phyloP scores from a whole-genome alignment of 2,113 vertebrate genomes.

The Eretmochelys imbricata region DNA sequence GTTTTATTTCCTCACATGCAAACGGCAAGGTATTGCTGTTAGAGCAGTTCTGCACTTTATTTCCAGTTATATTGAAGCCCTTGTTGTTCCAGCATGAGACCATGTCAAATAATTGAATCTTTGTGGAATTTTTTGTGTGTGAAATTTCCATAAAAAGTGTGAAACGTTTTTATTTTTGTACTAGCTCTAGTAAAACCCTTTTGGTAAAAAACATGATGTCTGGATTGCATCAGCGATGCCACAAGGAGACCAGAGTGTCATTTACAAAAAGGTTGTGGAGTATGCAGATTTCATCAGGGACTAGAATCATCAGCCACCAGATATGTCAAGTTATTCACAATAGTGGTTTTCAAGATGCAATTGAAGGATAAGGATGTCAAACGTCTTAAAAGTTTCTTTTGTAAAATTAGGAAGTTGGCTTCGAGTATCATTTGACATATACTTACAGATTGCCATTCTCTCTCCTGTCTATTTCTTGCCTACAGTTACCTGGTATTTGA shows the following conservation, averaged over 20 bases:
- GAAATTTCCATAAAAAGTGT: background rate
- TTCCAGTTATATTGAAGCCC: background rate
- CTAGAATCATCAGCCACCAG: fast-evolving
- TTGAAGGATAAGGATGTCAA: background rate
- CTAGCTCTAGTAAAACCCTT: fast-evolving
- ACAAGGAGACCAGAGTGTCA: background rate
- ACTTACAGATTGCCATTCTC: background rate
- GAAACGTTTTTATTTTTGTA: background rate
- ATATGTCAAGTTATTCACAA: fast-evolving
- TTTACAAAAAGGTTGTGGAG: fast-evolving
- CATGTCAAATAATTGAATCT: background rate
- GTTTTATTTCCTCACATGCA: background rate
- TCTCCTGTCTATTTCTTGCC: background rate
- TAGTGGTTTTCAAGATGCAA: fast-evolving
- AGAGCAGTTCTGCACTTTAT: too few relatives aligned
- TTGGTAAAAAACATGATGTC: fast-evolving
- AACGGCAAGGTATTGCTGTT: background rate
- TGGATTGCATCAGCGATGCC: background rate
- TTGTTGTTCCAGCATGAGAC: fast-evolving
- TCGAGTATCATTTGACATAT: background rate
- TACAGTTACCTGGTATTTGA: background rate
- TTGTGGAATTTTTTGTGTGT: background rate
- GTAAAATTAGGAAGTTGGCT: background rate
- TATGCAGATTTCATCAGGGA: fast-evolving
- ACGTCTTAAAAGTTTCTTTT: background rate